Evolutionary conservation across 2,888 invertebrate species (phyloP).

Genomic region (Amphipoea oculea): DNA sequence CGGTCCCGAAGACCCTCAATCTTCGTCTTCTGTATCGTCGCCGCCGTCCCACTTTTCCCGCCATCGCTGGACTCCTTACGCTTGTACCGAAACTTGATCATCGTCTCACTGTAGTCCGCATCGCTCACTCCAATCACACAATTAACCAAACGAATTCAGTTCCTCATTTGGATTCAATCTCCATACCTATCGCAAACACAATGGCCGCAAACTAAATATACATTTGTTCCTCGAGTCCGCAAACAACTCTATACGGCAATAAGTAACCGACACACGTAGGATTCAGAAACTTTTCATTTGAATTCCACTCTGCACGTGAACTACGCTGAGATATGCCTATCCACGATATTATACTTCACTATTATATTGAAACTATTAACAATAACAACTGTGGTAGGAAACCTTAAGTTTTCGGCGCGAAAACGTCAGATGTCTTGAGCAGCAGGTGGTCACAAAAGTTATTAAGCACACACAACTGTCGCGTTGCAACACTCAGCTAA

Average conservation of each 20-base stretch:
- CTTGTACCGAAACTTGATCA: slow-evolving; percentile 93
- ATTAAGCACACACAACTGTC: slow-evolving; percentile 74
- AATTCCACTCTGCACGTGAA: slow-evolving; percentile 75
- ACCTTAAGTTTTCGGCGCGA: slow-evolving; percentile 81
- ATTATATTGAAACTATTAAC: slow-evolving; percentile 56
- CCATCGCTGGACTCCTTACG: slow-evolving; percentile 89
- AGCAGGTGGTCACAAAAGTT: slow-evolving; percentile 78
- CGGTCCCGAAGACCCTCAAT: slow-evolving; percentile 85
- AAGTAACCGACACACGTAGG: slow-evolving; percentile 86
- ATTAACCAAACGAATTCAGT: slow-evolving; percentile 69
- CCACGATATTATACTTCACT: slow-evolving; percentile 59
- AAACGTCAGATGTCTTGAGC: slow-evolving; percentile 76
- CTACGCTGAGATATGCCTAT: slow-evolving; percentile 77
- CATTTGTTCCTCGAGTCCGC: slow-evolving; percentile 77
- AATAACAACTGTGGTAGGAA: slow-evolving; percentile 61
- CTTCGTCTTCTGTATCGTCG: slow-evolving; percentile 87
- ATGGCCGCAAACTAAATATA: slow-evolving; percentile 84
- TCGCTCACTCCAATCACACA: slow-evolving; percentile 74
- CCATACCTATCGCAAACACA: slow-evolving; percentile 79
- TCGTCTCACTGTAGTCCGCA: slow-evolving; percentile 84
- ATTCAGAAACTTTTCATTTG: slow-evolving; percentile 81
- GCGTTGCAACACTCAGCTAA: slow-evolving; percentile 72
- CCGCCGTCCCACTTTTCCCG: slow-evolving; percentile 79
- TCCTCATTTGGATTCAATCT: slow-evolving; percentile 78
- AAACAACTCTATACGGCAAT: slow-evolving; percentile 83